Base-by-base conservation (phyloP, 2,888 invertebrate genomes). In the Lepidochrysops patricia region DNA sequence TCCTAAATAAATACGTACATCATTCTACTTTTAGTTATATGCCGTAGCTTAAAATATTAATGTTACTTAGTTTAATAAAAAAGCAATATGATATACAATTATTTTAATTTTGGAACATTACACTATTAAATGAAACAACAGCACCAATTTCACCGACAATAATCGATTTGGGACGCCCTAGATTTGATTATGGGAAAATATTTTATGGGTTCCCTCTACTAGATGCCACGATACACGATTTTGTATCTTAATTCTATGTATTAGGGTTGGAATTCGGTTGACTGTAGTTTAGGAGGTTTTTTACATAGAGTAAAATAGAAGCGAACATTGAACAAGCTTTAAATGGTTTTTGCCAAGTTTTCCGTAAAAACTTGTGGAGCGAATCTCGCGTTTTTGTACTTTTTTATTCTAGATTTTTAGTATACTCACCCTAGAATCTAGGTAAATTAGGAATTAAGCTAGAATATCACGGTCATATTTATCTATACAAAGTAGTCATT, bases 181-280 rank as follows among this genome's bases (percentile, higher is more conserved):
- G 65, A 66, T 67, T 66, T 68, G 63, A 66, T 69, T 67, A 68
- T 64, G 66, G 66, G 68, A 71, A 70, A 67, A 63, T 62, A 58
- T 63, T 62, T 63, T 57, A 57, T 26, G 56, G 56, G 62, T 60
- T 23, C 61, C 62, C 9, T 32, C 13, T 12, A 58, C 23, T 26
- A 43, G 2, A 37, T 4, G 1, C 7, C n/a, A 29, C 2, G 19
- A 15, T 7, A 25, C 9, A 4, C 2, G 25, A 35, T 52, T 54
- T 12, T 54, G 48, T 12, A 1, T n/a, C 49, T 50, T 57, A 29
- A 27, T 1, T 0, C 4, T n/a, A 7, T 0, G 0, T 0, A 12
- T 57, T 60, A 54, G 25, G 4, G 50, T 50, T 57, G 4, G 52
- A 23, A 61, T 43, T 57, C 4, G 0, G 1, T 34, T 32, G n/a